A percentile compares a stretch with the other conserved stretches of the same genome.
phyloP scores from a whole-genome alignment of 2,113 vertebrate species.

The Oreotrochilus melanogaster region DNA sequence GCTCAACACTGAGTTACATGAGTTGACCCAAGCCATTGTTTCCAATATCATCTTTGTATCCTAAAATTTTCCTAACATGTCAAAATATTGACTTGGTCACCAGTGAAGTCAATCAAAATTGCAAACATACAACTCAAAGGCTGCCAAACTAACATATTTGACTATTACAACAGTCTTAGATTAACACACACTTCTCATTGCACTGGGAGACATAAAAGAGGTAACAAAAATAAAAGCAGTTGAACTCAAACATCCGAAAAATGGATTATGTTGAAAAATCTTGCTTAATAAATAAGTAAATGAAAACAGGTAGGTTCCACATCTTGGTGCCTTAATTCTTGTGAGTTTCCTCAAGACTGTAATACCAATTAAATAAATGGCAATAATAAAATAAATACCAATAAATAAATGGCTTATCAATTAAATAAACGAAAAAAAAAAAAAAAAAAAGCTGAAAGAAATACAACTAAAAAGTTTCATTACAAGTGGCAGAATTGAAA shows the following conservation, averaged over 20 bases:
- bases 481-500: neutral
- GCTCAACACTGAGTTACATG: neutral
- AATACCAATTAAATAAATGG: conserved; percentile 3
- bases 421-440: neutral
- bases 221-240: neutral
- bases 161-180: neutral
- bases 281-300: neutral
- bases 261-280: neutral
- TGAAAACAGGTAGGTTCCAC: neutral
- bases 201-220: neutral
- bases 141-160: neutral
- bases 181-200: neutral
- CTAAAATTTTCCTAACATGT: neutral
- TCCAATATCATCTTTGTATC: neutral
- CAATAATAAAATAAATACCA: too few species aligned
- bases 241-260: neutral
- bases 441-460: neutral
- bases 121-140: neutral
- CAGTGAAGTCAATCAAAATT: neutral
- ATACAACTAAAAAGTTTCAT: neutral
- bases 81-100: neutral
- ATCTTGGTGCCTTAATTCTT: neutral
- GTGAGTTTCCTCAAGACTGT: neutral
- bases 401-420: too few species aligned
- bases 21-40: neutral